Percentiles rank a stretch among this genome's conserved stretches.
Evolutionary conservation across 2,797 vertebrate species (phyloP).

Genomic region (Pseudomugil tenellus): DNA sequence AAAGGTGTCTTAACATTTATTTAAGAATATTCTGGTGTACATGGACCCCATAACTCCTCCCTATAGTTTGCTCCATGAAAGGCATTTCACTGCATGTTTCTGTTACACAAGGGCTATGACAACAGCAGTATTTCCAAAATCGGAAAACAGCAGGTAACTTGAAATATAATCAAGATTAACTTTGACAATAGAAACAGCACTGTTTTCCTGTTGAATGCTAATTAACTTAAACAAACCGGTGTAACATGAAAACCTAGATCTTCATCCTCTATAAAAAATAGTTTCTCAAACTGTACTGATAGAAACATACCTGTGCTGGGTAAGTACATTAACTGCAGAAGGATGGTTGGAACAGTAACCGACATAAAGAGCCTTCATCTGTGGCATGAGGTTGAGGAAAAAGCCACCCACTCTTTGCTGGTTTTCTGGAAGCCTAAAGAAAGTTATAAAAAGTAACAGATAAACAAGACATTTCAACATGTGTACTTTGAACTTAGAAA

Average conservation of each 20-base stretch:
- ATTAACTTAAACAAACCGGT: neutral
- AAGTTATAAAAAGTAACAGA: neutral
- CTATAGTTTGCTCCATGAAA: neutral
- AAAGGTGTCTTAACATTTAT: too few relatives aligned
- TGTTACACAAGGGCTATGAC: neutral
- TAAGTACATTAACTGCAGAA: slow-evolving; percentile 93
- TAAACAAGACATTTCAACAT: neutral
- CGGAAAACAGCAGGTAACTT: neutral
- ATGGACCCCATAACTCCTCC: neutral
- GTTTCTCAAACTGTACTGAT: neutral
- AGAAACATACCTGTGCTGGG: slow-evolving; percentile 88
- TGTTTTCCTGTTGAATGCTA: neutral
- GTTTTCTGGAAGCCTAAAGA: slow-evolving; percentile 90
- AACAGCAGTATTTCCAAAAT: neutral
- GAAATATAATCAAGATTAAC: neutral
- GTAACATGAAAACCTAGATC: neutral
- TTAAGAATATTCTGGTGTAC: neutral
- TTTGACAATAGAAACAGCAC: neutral
- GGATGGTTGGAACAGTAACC: slow-evolving; percentile 97
- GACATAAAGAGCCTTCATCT: slow-evolving; percentile 93
- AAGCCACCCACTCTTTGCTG: slow-evolving; percentile 95
- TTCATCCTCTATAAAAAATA: neutral
- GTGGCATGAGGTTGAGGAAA: slow-evolving; percentile 93
- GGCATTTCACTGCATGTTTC: neutral
- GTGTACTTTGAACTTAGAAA: neutral